A percentile compares a stretch with the other conserved stretches of the same genome.
phyloP scores from a whole-genome alignment of 1,140 invertebrate species.

The Asobara japonica region DNA sequence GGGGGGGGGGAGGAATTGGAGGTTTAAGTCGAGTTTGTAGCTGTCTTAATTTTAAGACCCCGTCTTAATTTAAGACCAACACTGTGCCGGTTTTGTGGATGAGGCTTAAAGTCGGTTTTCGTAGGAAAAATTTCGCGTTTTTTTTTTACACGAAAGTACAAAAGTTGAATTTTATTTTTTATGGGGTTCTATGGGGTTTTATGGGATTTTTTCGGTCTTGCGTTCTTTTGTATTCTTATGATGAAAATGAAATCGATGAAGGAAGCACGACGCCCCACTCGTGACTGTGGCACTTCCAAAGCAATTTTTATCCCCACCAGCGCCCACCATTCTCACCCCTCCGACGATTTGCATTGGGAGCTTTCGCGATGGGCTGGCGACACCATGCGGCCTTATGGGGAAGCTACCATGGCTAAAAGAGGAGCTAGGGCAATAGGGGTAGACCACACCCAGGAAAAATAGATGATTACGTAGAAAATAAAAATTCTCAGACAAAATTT shows the following conservation, averaged over 20 bases:
- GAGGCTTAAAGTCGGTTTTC: no score
- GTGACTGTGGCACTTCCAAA: slow-evolving; percentile 26
- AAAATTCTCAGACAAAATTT: no score
- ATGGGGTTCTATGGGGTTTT: no score
- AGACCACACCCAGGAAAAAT: slow-evolving; percentile 40
- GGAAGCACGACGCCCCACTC: slow-evolving; percentile 35
- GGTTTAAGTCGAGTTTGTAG: no score
- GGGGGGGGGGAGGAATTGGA: no score
- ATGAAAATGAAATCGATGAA: slow-evolving; percentile 31
- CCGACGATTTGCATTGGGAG: background rate
- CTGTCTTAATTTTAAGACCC: no score
- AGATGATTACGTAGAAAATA: slow-evolving; percentile 21
- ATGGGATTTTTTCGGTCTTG: no score
- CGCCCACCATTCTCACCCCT: background rate
- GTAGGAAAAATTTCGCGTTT: no score
- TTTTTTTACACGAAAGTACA: no score
- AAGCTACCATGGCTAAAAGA: background rate
- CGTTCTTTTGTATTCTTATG: background rate
- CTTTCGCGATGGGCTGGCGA: background rate
- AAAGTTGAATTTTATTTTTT: no score
- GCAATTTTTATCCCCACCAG: background rate
- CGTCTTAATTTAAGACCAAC: no score
- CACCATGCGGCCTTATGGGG: background rate
- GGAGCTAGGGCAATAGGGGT: background rate
- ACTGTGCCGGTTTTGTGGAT: no score